Evolutionary conservation across 2,797 vertebrate genomes (phyloP).

Genomic region (Tauraco hartlaubi): DNA sequence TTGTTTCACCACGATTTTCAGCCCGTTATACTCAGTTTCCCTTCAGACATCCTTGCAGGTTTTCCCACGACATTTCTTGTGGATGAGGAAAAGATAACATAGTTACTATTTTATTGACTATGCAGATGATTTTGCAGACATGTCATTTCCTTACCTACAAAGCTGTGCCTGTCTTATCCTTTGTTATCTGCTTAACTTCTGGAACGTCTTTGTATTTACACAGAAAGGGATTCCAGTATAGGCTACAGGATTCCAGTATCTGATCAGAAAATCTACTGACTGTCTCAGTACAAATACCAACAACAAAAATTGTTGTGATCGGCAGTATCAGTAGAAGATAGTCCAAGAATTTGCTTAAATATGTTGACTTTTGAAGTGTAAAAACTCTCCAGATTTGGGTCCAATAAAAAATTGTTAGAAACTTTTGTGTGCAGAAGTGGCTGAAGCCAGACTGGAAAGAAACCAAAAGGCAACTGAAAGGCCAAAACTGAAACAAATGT

Average conservation of each 20-base stretch:
- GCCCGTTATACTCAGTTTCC: not conserved
- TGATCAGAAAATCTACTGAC: not conserved
- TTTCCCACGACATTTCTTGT: not conserved
- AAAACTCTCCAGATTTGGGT: not conserved
- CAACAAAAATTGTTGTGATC: not conserved
- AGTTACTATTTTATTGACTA: not conserved
- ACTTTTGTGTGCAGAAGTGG: slow-evolving; percentile 1
- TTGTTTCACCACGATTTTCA: not conserved
- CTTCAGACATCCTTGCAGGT: not conserved
- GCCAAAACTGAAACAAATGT: slow-evolving; percentile 48
- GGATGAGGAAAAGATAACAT: not conserved
- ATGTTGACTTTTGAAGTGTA: slow-evolving; percentile 42
- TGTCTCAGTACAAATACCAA: not conserved
- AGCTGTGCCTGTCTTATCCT: not conserved
- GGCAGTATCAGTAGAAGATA: not conserved
- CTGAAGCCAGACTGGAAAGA: slow-evolving; percentile 51
- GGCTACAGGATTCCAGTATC: not conserved
- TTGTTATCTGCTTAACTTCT: not conserved
- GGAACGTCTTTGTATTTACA: not conserved
- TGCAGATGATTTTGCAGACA: not conserved
- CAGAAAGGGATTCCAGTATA: not conserved
- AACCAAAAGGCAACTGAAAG: slow-evolving; percentile 55
- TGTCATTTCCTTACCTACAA: not conserved
- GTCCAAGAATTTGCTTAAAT: slow-evolving; percentile 26
- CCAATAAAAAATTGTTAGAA: slow-evolving; percentile 41